These are phyloP conservation scores for Ennomos erosarius DNA, from an alignment of 2,888 invertebrate genomes.

Conservation along the genomic window DNA sequence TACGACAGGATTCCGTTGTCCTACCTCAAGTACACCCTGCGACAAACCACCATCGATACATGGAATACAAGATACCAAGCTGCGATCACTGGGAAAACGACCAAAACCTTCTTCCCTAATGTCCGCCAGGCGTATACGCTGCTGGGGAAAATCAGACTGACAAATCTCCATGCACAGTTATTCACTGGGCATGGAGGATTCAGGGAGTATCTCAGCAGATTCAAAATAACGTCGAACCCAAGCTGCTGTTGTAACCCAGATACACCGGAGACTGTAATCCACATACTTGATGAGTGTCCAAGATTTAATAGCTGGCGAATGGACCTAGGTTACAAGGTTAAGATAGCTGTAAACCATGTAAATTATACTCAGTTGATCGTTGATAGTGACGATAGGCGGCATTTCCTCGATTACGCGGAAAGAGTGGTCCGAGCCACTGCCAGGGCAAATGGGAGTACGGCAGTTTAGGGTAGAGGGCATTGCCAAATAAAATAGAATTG, in stretches of 20 bases:
- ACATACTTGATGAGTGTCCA: neutral
- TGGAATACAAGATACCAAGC: no score
- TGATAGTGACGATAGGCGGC: no score
- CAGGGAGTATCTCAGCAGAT: neutral
- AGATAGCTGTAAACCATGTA: no score
- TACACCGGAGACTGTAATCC: neutral
- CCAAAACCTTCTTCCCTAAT: neutral
- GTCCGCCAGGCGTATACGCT: neutral
- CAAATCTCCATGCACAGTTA: neutral
- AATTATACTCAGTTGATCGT: no score
- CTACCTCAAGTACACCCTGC: neutral
- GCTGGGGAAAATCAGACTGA: neutral
- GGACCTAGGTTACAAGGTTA: no score
- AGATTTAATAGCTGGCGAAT: no score
- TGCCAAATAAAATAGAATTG: no score
- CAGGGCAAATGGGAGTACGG: no score
- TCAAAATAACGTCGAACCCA: no score
- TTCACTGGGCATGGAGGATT: constrained; percentile 4
- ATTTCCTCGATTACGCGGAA: no score
- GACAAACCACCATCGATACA: neutral
- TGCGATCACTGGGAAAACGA: neutral
- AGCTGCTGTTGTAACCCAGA: neutral
- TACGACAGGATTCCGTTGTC: constrained; percentile 3
- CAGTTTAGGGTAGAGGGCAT: no score
- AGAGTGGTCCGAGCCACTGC: no score